Conservation (phyloP, 2,113 vertebrate genomes). For the Poeciliopsis retropinna region DNA sequence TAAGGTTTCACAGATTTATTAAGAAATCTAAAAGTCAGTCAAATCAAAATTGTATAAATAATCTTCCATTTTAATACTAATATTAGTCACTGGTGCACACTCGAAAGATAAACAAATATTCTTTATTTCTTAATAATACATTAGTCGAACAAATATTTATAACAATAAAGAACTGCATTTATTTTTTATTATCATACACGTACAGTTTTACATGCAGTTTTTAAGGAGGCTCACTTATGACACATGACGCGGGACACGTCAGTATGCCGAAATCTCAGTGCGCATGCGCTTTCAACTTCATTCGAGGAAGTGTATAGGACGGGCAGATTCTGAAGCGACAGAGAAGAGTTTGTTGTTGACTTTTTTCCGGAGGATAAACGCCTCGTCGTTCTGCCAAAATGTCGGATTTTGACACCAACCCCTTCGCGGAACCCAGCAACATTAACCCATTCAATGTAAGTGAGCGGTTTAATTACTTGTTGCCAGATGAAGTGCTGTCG, state of each 20-base stretch:
- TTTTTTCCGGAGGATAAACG: conserved; percentile 18
- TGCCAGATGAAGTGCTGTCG: background rate
- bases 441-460: conserved; percentile 92
- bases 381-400: conserved; percentile 67
- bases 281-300: conserved; percentile 55
- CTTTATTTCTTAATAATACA: too few relatives aligned
- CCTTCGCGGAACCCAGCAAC: conserved; percentile 85
- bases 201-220: background rate
- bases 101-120: too few relatives aligned
- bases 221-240: background rate
- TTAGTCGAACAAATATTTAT: too few relatives aligned
- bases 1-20: too few relatives aligned
- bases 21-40: too few relatives aligned
- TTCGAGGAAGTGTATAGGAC: conserved; percentile 69
- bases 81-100: too few relatives aligned
- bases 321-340: conserved; percentile 10
- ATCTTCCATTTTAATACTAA: too few relatives aligned
- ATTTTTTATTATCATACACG: background rate
- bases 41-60: too few relatives aligned
- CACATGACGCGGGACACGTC: conserved; percentile 18
- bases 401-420: conserved; percentile 87
- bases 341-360: conserved; percentile 40
- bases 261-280: conserved; percentile 3
- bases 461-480: conserved; percentile 3
- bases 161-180: too few relatives aligned